Base-by-base conservation (phyloP, 53 echinoderm and acorn worm species). In the Actinopyga echinites region DNA sequence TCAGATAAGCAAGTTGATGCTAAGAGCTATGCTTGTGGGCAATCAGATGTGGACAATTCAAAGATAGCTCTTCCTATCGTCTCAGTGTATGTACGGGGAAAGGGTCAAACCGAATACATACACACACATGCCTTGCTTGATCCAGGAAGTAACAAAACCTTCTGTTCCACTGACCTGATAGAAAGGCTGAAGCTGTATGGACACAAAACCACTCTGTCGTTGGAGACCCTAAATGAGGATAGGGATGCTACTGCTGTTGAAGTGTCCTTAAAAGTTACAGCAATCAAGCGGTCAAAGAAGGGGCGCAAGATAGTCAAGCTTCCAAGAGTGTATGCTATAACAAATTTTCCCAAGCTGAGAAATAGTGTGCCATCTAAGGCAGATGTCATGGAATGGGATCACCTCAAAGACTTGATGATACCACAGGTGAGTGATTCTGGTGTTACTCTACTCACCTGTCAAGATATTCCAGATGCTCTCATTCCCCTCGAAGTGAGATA, bases 381-480 rank as follows among this genome's bases (percentile, higher is more conserved):
- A 23, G 86, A 90, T 42, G 60, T 86, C 4, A 65, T 35, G 12
- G 25, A 87, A n/a, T n/a, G n/a, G n/a, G n/a, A n/a, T n/a, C n/a
- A n/a, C n/a, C n/a, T n/a, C n/a, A n/a, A n/a, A n/a, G n/a, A n/a
- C n/a, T n/a, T n/a, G n/a, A n/a, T n/a, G n/a, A n/a, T n/a, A 9
- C 86, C 86, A 61, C 3, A 63, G 8, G 79, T 77, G 30, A 71
- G 56, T 44, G 83, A 87, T 40, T 44, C 83, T 38, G 82, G 79
- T 30, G 80, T 88, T 6, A 79, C 78, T 25, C 35, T 88, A 23
- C 20, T 87, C 3, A 88, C 88, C 20, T 85, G 88, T 32, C 84
- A 91, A 42, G 81, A 91, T 83, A 79, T 91, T 49, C 87, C 91
- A 29, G 79, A 91, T 56, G 91, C 91, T 32, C 44, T 87, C n/a